Evolutionary conservation across 92 coral and sea anemone species (phyloP), one percentile per base, ranked within the genome.

Genomic region (Epizoanthus stellaris): DNA sequence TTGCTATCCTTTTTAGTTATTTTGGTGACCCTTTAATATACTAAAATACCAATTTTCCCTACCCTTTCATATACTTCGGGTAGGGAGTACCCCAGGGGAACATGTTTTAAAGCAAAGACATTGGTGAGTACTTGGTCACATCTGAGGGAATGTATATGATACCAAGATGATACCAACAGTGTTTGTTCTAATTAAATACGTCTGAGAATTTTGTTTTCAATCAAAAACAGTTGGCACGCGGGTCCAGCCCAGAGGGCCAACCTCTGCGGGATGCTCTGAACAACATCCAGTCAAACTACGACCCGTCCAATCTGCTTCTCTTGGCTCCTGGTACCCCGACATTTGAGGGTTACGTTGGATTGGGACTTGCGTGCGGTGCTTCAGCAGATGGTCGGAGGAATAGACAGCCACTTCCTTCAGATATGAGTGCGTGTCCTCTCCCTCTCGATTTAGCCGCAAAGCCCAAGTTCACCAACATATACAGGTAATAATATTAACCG

Each of bases 321-420:
- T 69, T 93, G 38, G 84, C 94, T 3, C 77, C 96, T 6, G 96
- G 96, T 30, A 61, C 92, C n/a, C 92, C 94, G 62, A 91, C 94
- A 38, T 93, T 93, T 79, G 96, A 93, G 84, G 96, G 94, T 45
- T 93, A 93, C 66, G 92, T 93, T 45, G 96, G 96, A 0, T 91
- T 94, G 96, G 96, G 96, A 65, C 85, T 36, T 30, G 81, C 85
- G 1, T 86, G 90, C 42, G 96, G 66, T 3, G 96, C 96, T 9
- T 93, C 96, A 13, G 96, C 96, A 63, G 94, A 93, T 64, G 96
- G 96, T 14, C 81, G 96, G 34, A 90, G 94, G 36, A 43, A 92
- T 14, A 87, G 91, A 45, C 40, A 87, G 30, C 89, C 92, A 11
- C 34, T 93, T 45, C 94, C 94, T 0, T 85, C 92, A 5, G 96